Conservation (phyloP, 2,113 vertebrate genomes). For the Anseranas semipalmata region DNA sequence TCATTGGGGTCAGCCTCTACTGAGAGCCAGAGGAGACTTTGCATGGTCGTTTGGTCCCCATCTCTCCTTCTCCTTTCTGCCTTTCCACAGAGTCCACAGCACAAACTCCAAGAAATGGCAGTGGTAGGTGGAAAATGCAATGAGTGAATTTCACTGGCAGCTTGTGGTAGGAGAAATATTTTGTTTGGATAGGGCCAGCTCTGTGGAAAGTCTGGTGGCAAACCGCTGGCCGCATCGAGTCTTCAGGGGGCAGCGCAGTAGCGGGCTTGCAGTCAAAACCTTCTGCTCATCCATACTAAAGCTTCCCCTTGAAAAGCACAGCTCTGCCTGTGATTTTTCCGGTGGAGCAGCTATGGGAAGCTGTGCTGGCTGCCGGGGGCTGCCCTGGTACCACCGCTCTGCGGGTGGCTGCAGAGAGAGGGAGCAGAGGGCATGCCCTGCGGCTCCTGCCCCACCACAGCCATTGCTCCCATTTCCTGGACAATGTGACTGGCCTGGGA, state of each 20-base stretch:
- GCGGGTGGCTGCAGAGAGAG: background rate
- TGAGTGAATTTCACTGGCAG: background rate
- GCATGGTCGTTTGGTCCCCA: background rate
- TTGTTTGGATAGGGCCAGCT: background rate
- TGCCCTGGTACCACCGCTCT: background rate
- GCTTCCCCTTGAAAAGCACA: background rate
- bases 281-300: background rate
- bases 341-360: background rate
- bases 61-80: background rate
- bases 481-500: background rate
- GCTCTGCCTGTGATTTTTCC: background rate
- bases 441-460: background rate
- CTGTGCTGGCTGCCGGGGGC: background rate
- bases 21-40: background rate
- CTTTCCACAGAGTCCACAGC: background rate
- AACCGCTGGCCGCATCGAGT: slow-evolving; percentile 45
- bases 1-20: background rate
- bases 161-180: background rate
- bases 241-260: slow-evolving; percentile 16
- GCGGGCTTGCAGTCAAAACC: background rate
- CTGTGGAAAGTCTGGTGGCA: slow-evolving; percentile 2
- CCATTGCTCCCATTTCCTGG: background rate
- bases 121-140: background rate
- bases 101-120: background rate
- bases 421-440: fast-evolving